Evolutionary conservation across 2,797 vertebrate species (phyloP), one percentile per base, ranked within the genome.

Genomic region (Neosalanx taihuensis): DNA sequence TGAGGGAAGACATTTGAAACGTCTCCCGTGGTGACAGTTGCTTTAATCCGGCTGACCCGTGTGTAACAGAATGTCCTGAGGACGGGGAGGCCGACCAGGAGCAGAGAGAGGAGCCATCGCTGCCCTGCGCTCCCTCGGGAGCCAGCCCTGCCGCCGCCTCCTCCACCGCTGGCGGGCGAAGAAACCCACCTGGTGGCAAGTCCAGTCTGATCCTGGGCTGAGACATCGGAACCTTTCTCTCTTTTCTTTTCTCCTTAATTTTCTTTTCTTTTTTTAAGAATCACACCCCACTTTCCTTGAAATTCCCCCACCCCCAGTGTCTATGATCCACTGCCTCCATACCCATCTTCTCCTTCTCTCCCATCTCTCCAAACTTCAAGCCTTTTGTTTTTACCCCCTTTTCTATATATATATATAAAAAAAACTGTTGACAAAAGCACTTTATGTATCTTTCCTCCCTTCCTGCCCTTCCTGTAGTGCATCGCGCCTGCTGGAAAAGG

Each of bases 111-210:
- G 89, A 90, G 71, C 64, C 65, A 3, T 69, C 86, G 87, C 76
- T 89, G 80, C 73, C 86, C 56, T 78, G 90, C 1, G 83, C 76
- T 67, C 85, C 89, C 0, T 90, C 91, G 86, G 90, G 79, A 79
- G 86, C 53, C 3, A 79, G 71, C 78, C 81, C 71, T 37, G 23
- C 75, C n/a, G 67, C 71, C 7, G 17, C 76, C 5, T 65, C 88
- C 29, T 86, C 87, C 0, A 87, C 80, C 74, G 73, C 94, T 0
- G 89, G 91, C 69, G 73, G 82, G 75, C 93, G 95, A 84, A 97
- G 96, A 95, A 97, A 98, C 91, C 96, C 97, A 41, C 97, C 97
- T 0, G 96, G 97, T 15, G 96, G 97, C 83, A 98, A 96, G 91
- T 99, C 97, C 92, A 98, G 95, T 89, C 94, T 98, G 79, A 93